phyloP scores from a whole-genome alignment of 2,113 vertebrate species.

The Trinectes maculatus region DNA sequence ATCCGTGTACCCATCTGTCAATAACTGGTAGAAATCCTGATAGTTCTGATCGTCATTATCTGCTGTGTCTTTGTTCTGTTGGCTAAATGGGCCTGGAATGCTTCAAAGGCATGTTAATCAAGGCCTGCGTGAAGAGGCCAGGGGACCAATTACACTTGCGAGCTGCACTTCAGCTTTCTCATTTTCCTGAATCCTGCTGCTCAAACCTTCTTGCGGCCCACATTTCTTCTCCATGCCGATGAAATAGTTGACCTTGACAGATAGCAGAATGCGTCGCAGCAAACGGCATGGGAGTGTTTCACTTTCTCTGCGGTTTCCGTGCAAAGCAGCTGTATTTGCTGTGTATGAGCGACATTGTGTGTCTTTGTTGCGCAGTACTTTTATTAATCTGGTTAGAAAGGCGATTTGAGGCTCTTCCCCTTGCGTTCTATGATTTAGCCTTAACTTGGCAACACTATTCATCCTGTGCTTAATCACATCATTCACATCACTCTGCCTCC shows the following conservation, averaged over 20 bases:
- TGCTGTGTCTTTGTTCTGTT: slow-evolving; percentile 75
- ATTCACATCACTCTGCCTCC: neutral
- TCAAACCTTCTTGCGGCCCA: slow-evolving; percentile 60
- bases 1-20: slow-evolving; percentile 54
- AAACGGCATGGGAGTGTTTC: slow-evolving; percentile 41
- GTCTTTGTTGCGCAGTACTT: slow-evolving; percentile 42
- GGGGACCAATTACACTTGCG: slow-evolving; percentile 81
- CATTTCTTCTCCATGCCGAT: slow-evolving; percentile 48
- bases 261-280: slow-evolving; percentile 42
- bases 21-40: slow-evolving; percentile 47
- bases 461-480: slow-evolving; percentile 17
- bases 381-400: slow-evolving; percentile 28
- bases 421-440: slow-evolving; percentile 25
- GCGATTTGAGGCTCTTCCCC: neutral
- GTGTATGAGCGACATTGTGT: slow-evolving; percentile 10
- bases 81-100: slow-evolving; percentile 74
- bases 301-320: slow-evolving; percentile 29
- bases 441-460: slow-evolving; percentile 5
- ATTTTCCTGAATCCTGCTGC: slow-evolving; percentile 70
- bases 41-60: slow-evolving; percentile 74
- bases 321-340: neutral
- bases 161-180: slow-evolving; percentile 73
- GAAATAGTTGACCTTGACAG: slow-evolving; percentile 76
- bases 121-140: slow-evolving; percentile 72
- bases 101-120: slow-evolving; percentile 84